Evolutionary conservation across 2,888 invertebrate genomes (phyloP), one percentile per base, ranked within the genome.

Genomic region (Sesia apiformis): DNA sequence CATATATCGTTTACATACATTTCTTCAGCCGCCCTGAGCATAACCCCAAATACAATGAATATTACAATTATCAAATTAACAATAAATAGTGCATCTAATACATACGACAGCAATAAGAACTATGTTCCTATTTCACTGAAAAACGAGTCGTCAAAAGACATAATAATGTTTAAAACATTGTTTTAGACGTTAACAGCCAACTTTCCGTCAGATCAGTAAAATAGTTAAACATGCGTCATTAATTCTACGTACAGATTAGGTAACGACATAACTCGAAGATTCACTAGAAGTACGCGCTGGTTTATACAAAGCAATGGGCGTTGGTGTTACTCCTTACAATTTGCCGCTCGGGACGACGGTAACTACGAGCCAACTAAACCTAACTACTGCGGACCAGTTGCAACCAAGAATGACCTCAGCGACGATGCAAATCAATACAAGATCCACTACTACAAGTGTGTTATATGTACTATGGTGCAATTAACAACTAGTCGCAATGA

Each of bases 321-420:
- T 87, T 86, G 85, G 84, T 84, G 86, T 85, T 84, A 72, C 63
- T 77, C 81, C 85, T 86, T 86, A 86, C 85, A 78, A 64, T 58
- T 64, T 70, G 78, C 73, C 84, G 80, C 75, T 74, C 58, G 65
- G 39, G 72, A 75, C 81, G 82, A 74, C 81, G 82, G 82, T 84
- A 81, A 83, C 81, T 80, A 78, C 61, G 23, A 23, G 23, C 23
- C 23, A 23, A 23, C 23, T 23, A 23, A 61, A 70, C 60, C 74
- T 78, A 72, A 58, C 60, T 60, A 56, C 41, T 49, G 46, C 23
- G 57, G 56, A 58, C 60, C 61, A 65, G 65, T 63, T 69, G 76
- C 78, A 74, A 78, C 69, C 65, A 62, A 77, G 71, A 72, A 70
- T 69, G 64, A 74, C 69, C 68, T 65, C 63, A 56, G 57, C 62